Evolutionary conservation across 1,140 invertebrate species (phyloP).

Genomic region (Drosophila parvula): DNA sequence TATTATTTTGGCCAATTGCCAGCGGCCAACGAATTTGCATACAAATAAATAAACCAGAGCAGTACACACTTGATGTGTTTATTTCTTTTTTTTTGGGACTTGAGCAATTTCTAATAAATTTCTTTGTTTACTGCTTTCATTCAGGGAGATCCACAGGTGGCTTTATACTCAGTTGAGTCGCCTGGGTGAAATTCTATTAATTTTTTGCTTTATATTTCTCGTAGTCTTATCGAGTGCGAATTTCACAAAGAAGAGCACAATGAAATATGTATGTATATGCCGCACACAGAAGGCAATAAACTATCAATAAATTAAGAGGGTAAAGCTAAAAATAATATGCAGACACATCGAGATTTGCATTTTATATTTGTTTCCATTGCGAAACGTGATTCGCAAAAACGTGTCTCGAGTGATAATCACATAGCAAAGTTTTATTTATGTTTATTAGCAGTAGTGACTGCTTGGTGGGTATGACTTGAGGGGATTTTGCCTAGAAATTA

Average conservation of each 20-base stretch:
- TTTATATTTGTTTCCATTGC: slow-evolving; percentile 29
- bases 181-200: background rate
- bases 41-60: slow-evolving; percentile 39
- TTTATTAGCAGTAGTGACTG: slow-evolving; percentile 28
- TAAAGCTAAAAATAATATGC: slow-evolving; percentile 15
- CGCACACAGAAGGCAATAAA: slow-evolving; percentile 6
- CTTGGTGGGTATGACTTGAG: slow-evolving; percentile 24
- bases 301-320: slow-evolving; percentile 19
- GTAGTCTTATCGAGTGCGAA: background rate
- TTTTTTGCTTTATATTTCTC: background rate
- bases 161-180: slow-evolving; percentile 14
- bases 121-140: slow-evolving; percentile 39
- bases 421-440: slow-evolving; percentile 29
- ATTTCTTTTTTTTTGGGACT: slow-evolving; percentile 16
- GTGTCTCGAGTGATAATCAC: slow-evolving; percentile 58
- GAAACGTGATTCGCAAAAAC: slow-evolving; percentile 69
- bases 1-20: slow-evolving; percentile 61
- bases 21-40: slow-evolving; percentile 33
- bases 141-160: slow-evolving; percentile 46
- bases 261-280: background rate
- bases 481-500: slow-evolving; percentile 22
- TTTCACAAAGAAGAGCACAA: background rate
- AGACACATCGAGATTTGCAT: slow-evolving; percentile 16
- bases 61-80: slow-evolving; percentile 11
- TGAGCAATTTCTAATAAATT: slow-evolving; percentile 34